These are phyloP conservation scores for Condylura cristata DNA, from an alignment of 2,113 vertebrate genomes.

Conservation along the genomic window DNA sequence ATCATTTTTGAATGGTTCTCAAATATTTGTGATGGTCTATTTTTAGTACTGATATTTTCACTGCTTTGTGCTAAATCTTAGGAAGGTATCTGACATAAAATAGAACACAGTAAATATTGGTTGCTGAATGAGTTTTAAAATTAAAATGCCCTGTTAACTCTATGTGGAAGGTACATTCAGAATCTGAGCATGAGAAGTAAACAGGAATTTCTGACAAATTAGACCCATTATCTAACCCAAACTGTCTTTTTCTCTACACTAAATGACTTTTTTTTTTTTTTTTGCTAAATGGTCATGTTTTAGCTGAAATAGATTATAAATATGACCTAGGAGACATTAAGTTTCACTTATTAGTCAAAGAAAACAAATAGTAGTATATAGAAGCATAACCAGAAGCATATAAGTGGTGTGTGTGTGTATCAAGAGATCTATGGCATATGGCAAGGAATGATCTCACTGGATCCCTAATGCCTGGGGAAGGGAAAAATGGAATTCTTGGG, in stretches of 20 bases:
- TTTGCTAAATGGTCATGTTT: neutral
- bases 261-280: too few relatives aligned
- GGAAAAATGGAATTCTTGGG: neutral
- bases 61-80: neutral
- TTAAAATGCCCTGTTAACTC: neutral
- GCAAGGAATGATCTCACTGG: neutral
- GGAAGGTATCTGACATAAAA: neutral
- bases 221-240: too few relatives aligned
- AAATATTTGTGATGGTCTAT: neutral
- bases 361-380: too few relatives aligned
- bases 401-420: too few relatives aligned
- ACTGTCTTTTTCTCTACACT: too few relatives aligned
- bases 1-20: neutral
- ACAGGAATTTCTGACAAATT: too few relatives aligned
- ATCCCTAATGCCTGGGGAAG: neutral
- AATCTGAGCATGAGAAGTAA: neutral
- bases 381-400: too few relatives aligned
- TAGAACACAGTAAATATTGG: neutral
- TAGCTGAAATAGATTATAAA: neutral
- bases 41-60: neutral
- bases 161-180: neutral
- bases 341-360: neutral
- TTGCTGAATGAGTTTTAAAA: neutral
- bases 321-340: neutral
- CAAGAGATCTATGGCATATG: too few relatives aligned